Conservation (phyloP, 37 sponge, comb jelly and placozoan species). For the Diacarnus erythraeanus region DNA sequence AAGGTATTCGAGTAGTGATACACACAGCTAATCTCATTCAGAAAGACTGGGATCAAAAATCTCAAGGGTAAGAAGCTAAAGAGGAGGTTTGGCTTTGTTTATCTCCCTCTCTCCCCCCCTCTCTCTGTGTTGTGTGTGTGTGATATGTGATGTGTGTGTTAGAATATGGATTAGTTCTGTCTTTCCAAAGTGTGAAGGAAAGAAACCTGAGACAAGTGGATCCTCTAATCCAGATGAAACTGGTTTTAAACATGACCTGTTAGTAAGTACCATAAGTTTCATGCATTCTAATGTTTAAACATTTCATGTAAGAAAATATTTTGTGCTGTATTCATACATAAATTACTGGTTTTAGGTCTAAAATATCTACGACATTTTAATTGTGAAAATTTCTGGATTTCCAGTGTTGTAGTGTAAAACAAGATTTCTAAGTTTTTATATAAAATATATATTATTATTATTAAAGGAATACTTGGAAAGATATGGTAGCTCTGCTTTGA, state of each 20-base stretch:
- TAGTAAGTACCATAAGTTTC: constrained; percentile 38
- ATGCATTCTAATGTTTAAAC: background rate
- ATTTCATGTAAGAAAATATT: background rate
- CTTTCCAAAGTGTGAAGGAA: constrained; percentile 42
- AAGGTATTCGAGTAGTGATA: constrained; percentile 86
- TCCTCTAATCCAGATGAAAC: background rate
- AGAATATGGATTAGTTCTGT: constrained; percentile 92
- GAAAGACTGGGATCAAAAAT: constrained; percentile 87
- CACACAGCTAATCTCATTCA: constrained; percentile 93
- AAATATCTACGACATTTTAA: background rate
- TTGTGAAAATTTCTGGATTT: background rate
- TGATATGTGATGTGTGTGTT: background rate
- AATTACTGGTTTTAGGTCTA: background rate
- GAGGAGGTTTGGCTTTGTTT: background rate
- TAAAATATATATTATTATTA: background rate
- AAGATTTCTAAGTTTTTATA: background rate
- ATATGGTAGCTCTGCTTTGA: constrained; percentile 52
- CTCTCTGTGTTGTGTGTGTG: background rate
- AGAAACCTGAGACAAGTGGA: background rate
- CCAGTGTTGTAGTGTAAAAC: no score
- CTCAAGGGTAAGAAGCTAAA: constrained; percentile 83
- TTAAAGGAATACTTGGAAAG: constrained; percentile 68
- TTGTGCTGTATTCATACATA: background rate
- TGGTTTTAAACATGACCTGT: constrained; percentile 54
- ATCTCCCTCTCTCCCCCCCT: background rate